phyloP scores from a whole-genome alignment of 2,797 vertebrate species.

The Macropus fuliginosus region DNA sequence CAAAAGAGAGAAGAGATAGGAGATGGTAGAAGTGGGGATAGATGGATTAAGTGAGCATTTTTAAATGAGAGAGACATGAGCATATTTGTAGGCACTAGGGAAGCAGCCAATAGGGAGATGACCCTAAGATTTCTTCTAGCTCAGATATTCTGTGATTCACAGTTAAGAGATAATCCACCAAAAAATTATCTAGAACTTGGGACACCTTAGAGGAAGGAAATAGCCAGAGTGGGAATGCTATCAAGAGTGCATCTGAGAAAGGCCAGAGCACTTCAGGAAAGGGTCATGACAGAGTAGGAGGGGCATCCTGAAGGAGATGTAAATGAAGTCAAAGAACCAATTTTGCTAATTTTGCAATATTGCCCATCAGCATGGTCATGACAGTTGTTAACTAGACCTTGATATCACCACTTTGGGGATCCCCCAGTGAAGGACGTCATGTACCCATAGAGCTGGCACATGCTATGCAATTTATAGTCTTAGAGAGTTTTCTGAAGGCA shows the following conservation, averaged over 20 bases:
- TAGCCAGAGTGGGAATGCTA: not conserved
- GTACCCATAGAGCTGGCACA: not conserved
- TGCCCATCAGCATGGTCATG: not conserved
- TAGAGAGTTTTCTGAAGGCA: not conserved
- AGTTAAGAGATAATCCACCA: not conserved
- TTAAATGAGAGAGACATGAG: not conserved
- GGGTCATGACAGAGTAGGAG: not conserved
- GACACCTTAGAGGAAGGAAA: not conserved
- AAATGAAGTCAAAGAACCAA: not conserved
- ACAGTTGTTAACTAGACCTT: not conserved
- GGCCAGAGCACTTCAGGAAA: not conserved
- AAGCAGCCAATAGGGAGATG: not conserved
- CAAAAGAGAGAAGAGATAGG: not conserved
- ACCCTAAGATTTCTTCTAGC: not conserved
- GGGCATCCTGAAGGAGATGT: not conserved
- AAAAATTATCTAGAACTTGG: not conserved
- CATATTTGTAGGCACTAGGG: not conserved
- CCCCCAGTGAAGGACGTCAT: not conserved
- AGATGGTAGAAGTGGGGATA: not conserved
- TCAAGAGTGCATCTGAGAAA: not conserved
- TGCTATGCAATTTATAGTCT: not conserved
- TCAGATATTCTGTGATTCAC: not conserved
- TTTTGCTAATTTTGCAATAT: not conserved
- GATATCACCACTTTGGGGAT: not conserved
- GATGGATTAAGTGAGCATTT: not conserved